A percentile compares a stretch with the other conserved stretches of the same genome.
Evolutionary conservation across 2,888 invertebrate genomes (phyloP).

Genomic region (Agonopterix heracliana): DNA sequence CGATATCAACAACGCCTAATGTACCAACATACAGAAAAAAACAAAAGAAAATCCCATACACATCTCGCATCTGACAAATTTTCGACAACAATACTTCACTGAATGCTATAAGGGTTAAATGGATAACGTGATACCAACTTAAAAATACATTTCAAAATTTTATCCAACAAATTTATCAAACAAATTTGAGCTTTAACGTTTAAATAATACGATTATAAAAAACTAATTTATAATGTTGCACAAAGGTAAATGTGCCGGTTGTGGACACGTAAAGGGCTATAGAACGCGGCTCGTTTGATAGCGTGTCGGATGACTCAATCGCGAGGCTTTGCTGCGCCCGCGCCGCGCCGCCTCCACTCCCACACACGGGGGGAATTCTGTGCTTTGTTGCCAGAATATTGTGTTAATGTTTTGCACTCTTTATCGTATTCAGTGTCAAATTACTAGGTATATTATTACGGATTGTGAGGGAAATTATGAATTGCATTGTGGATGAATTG

Average conservation of each 20-base stretch:
- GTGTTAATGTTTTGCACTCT: slow-evolving; percentile 7
- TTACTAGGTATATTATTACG: too few relatives aligned
- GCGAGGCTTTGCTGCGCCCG: slow-evolving; percentile 56
- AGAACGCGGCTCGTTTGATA: slow-evolving; percentile 68
- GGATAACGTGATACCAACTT: slow-evolving; percentile 42
- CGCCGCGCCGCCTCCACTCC: slow-evolving; percentile 28
- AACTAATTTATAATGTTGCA: slow-evolving; percentile 11
- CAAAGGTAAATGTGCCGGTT: slow-evolving; percentile 29
- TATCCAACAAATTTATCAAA: slow-evolving; percentile 4
- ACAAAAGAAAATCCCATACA: slow-evolving; percentile 32
- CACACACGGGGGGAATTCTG: slow-evolving; percentile 31
- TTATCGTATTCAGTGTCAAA: too few relatives aligned
- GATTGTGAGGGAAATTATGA: not conserved
- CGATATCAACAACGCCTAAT: slow-evolving; percentile 53
- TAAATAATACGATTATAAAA: slow-evolving; percentile 9
- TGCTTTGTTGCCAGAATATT: slow-evolving; percentile 10
- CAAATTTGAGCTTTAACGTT: slow-evolving; percentile 20
- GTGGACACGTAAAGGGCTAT: slow-evolving; percentile 55
- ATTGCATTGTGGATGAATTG: not conserved
- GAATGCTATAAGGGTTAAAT: slow-evolving; percentile 63
- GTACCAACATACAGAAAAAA: slow-evolving; percentile 41
- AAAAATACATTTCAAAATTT: not conserved
- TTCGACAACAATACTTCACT: slow-evolving; percentile 56
- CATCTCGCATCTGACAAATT: slow-evolving; percentile 71
- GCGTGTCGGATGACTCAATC: slow-evolving; percentile 71